Evolutionary conservation across 1,140 invertebrate species (phyloP), one percentile per base, ranked within the genome.

Genomic region (Drosophila ercepeae): DNA sequence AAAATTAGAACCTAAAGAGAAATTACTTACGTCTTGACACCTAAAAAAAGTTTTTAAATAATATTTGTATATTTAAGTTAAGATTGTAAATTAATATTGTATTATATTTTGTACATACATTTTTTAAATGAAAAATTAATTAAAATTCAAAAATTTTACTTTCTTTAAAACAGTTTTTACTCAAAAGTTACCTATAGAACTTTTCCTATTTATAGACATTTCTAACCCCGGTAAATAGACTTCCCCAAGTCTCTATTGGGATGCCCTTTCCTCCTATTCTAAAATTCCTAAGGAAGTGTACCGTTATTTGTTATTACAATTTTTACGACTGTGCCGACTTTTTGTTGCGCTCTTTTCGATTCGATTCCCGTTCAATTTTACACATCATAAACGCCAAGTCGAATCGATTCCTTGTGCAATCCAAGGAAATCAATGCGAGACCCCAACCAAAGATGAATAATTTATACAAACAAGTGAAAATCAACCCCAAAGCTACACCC

Each of bases 361-460:
- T 14, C 21, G 19, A 57, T 18, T 69, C 57, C 65, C 48, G 74
- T 73, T 70, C 77, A 81, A 84, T 84, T 88, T 84, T 76, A 86
- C 81, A 84, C 81, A 44, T 71, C 72, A 84, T 84, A 81, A 86
- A 61, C 52, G 41, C 32, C 48, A 27, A 58, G 70, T 27, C 14
- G 63, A 44, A 57, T 71, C 74, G 42, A 69, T 75, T 44, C 60
- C 48, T 48, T 48, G 36, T 34, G 45, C 21, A 53, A 68, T 53
- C 59, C 52, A 46, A 48, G 39, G 54, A 84, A 84, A 86, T 81
- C 82, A 84, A 84, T 84, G 81, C 63, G 59, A 69, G 58, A 69
- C 72, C 46, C 81, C 39, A 39, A 58, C 71, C 64, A 82, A 76
- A 69, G 61, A 67, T 88, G 77, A 76, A 88, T 86, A 86, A 86